These are phyloP conservation scores for Aphelinus atriplicis DNA, from an alignment of 1,140 invertebrate species.

Conservation along the genomic window DNA sequence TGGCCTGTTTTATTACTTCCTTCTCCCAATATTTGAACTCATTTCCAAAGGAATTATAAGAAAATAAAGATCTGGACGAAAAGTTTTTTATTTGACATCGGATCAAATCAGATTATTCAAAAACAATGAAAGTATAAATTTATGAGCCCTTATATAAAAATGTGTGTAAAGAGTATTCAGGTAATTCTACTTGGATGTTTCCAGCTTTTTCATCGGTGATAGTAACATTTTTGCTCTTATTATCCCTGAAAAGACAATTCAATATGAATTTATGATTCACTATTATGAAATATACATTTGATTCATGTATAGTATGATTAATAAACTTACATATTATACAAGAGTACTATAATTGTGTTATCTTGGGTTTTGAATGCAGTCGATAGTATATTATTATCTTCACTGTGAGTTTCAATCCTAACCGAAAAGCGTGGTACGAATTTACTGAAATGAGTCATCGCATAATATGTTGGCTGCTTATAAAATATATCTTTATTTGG, in stretches of 20 bases:
- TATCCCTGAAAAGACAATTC: constrained; percentile 11
- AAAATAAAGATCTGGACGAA: too few relatives aligned
- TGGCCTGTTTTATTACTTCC: constrained; percentile 37
- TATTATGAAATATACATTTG: neutral
- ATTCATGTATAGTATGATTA: neutral
- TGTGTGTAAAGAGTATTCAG: constrained; percentile 31
- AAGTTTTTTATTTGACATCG: neutral
- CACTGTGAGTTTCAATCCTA: constrained; percentile 55
- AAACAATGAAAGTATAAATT: too few relatives aligned
- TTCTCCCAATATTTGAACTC: neutral
- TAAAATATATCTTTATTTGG: constrained; percentile 56
- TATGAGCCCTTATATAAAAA: constrained; percentile 23
- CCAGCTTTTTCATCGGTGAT: constrained; percentile 18
- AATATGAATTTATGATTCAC: neutral
- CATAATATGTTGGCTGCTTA: constrained; percentile 73
- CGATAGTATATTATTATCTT: constrained; percentile 48
- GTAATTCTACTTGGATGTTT: constrained; percentile 28
- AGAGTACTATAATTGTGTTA: constrained; percentile 67
- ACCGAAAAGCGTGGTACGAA: constrained; percentile 75
- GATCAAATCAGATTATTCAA: too few relatives aligned
- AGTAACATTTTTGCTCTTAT: constrained; percentile 14
- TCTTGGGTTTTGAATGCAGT: constrained; percentile 70
- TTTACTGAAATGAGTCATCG: constrained; percentile 87
- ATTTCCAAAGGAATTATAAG: too few relatives aligned
- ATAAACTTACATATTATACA: constrained; percentile 73